Evolutionary conservation across 2,797 vertebrate genomes (phyloP).

Genomic region (Lepidocolaptes lacrymiger): DNA sequence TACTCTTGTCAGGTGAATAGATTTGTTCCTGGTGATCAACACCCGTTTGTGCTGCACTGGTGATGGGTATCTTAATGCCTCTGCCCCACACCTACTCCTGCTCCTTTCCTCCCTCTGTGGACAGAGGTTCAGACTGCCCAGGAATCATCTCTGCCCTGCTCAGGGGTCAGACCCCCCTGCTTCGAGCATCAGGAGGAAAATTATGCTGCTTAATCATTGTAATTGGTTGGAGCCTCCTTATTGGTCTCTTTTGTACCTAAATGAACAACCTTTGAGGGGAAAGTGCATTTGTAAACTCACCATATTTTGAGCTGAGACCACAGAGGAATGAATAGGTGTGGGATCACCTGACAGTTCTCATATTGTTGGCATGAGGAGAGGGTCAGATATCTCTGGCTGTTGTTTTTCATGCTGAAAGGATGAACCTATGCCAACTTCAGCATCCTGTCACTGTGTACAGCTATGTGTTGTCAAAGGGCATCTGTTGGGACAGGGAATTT

Average conservation of each 20-base stretch:
- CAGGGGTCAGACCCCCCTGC: not conserved
- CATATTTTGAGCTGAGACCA: not conserved
- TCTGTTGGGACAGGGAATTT: not conserved
- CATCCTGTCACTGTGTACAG: not conserved
- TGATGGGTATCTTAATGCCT: not conserved
- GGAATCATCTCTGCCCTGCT: not conserved
- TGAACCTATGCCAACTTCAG: not conserved
- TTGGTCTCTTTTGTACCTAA: not conserved
- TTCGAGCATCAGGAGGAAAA: not conserved
- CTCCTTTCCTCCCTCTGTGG: not conserved
- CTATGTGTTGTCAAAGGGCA: not conserved
- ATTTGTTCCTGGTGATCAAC: not conserved
- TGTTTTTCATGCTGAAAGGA: not conserved
- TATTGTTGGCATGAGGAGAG: not conserved
- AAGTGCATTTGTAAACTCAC: not conserved
- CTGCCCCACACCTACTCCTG: not conserved
- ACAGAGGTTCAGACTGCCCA: not conserved
- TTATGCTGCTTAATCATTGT: not conserved
- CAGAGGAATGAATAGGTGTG: not conserved
- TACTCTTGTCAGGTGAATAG: slow-evolving; percentile 6
- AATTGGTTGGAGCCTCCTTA: not conserved
- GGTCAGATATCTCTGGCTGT: not conserved
- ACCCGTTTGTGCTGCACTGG: not conserved
- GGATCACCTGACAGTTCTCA: not conserved
- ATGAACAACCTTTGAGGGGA: not conserved